Evolutionary conservation across 1,140 invertebrate species (phyloP).

Genomic region (Ericerus pela): DNA sequence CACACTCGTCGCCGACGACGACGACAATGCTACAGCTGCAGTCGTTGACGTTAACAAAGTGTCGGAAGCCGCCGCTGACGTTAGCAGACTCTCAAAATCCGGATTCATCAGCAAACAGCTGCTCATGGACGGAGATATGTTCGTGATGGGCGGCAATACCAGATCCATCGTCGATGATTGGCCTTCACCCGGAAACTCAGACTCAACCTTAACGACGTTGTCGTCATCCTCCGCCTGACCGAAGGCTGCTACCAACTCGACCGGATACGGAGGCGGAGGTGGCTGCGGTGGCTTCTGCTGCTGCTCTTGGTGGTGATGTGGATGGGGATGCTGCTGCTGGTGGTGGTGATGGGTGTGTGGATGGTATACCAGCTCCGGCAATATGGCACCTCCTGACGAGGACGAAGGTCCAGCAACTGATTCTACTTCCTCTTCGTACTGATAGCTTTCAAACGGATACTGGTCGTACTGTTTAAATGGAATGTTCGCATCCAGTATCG

Average conservation of each 20-base stretch:
- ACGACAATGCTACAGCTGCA: too few relatives aligned
- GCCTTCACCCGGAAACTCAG: neutral
- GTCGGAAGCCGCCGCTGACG: too few relatives aligned
- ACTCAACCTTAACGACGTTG: neutral
- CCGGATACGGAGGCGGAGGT: neutral
- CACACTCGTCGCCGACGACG: too few relatives aligned
- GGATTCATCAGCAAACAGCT: neutral
- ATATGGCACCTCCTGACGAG: neutral
- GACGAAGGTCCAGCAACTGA: neutral
- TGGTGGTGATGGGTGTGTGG: neutral
- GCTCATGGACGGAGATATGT: neutral
- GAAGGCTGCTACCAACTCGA: neutral
- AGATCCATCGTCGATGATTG: slow-evolving; percentile 1
- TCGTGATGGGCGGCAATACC: neutral
- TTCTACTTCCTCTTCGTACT: neutral
- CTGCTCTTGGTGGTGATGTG: too few relatives aligned
- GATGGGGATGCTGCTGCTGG: neutral
- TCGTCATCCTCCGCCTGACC: neutral
- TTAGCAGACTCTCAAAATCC: neutral
- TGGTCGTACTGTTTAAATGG: neutral
- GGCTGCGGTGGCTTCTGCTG: too few relatives aligned
- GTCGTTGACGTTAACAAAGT: too few relatives aligned
- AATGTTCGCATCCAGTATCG: neutral
- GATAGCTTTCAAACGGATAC: neutral
- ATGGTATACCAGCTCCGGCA: slow-evolving; percentile 8